phyloP scores from a whole-genome alignment of 92 coral and sea anemone species.

The Muricea muricata region DNA sequence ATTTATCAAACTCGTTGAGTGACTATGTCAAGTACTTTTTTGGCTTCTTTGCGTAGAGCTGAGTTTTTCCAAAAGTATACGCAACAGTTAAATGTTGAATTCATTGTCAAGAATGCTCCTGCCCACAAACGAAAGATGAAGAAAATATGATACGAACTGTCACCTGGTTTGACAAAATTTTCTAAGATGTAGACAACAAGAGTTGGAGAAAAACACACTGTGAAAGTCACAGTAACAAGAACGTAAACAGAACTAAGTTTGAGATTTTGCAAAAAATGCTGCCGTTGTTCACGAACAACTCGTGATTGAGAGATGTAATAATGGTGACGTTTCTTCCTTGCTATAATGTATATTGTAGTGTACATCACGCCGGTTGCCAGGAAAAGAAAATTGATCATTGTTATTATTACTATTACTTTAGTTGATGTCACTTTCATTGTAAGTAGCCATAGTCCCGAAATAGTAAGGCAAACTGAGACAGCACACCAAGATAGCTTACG shows the following conservation, averaged over 20 bases:
- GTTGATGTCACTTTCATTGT: background rate
- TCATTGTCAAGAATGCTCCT: background rate
- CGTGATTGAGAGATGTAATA: background rate
- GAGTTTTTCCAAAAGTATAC: conserved; percentile 1
- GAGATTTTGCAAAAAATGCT: background rate
- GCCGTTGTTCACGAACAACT: background rate
- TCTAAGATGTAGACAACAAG: background rate
- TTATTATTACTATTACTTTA: background rate
- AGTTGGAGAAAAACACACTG: background rate
- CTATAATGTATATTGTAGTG: background rate
- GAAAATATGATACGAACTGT: background rate
- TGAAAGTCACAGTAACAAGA: background rate
- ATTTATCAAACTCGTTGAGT: no score
- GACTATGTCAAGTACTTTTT: background rate
- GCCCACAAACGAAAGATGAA: background rate
- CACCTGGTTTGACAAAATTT: background rate
- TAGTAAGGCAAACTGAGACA: background rate
- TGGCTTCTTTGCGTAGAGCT: background rate
- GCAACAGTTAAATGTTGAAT: conserved; percentile 1
- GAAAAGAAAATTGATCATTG: background rate
- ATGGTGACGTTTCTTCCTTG: background rate
- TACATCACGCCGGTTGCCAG: background rate
- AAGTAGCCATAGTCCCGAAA: background rate
- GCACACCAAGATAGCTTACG: background rate
- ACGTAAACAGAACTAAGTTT: background rate